Evolutionary conservation across 2,113 vertebrate genomes (phyloP).

Genomic region (Proterorhinus semilunaris): DNA sequence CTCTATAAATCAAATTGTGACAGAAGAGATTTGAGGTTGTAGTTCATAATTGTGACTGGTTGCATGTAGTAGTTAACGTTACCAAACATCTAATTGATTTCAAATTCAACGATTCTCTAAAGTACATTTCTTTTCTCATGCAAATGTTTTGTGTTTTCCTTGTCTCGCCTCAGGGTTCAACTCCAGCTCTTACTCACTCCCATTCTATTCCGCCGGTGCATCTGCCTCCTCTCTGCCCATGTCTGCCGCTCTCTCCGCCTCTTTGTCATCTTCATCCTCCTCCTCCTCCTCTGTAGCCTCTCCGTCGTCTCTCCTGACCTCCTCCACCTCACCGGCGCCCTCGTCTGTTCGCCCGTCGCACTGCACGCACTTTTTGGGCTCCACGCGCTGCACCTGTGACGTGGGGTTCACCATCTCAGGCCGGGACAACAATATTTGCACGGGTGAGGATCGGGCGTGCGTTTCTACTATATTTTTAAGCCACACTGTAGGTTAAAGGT

Average conservation of each 20-base stretch:
- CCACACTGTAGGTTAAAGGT: too few species aligned
- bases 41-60: too few species aligned
- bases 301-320: not conserved
- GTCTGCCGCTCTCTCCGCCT: constrained; percentile 28
- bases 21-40: too few species aligned
- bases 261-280: constrained; percentile 19
- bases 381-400: constrained; percentile 81
- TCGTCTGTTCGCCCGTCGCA: constrained; percentile 78
- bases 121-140: not conserved
- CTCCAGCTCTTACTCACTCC: constrained; percentile 37
- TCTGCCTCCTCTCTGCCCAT: not conserved
- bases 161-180: constrained; percentile 53
- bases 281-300: not conserved
- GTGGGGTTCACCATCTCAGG: constrained; percentile 80
- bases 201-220: constrained; percentile 34
- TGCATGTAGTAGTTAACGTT: not conserved
- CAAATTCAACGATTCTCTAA: not conserved
- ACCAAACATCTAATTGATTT: not conserved
- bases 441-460: constrained; percentile 60
- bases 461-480: too few species aligned
- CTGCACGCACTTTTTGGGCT: constrained; percentile 77
- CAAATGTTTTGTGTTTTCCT: not conserved
- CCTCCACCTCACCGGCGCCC: constrained; percentile 43
- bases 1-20: too few species aligned
- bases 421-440: constrained; percentile 74